phyloP scores from a whole-genome alignment of 2,113 vertebrate genomes.

The Gallinago paraguaiae region DNA sequence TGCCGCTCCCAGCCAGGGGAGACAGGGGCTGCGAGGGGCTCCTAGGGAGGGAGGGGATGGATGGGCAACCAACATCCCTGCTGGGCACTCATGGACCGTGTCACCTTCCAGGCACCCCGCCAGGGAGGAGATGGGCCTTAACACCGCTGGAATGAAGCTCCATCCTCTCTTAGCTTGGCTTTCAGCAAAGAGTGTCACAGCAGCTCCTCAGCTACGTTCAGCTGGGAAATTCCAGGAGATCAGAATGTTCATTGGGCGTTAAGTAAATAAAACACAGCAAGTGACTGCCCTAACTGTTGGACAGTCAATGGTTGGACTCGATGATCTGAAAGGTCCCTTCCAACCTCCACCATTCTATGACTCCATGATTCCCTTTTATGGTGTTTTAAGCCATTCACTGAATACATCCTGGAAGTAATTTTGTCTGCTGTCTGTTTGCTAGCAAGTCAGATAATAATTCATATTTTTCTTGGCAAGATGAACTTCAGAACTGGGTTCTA shows the following conservation, averaged over 20 bases:
- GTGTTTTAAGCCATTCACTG: neutral
- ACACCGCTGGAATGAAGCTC: neutral
- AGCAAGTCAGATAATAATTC: neutral
- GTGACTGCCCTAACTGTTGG: neutral
- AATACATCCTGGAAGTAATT: neutral
- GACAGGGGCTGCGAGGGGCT: neutral
- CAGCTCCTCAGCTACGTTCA: neutral
- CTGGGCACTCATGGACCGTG: fast-evolving
- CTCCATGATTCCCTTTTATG: neutral
- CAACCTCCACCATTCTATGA: no score
- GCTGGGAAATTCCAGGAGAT: neutral
- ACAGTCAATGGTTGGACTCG: no score
- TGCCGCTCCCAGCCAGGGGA: neutral
- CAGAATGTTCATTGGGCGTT: neutral
- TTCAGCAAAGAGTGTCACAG: fast-evolving
- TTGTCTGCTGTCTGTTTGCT: neutral
- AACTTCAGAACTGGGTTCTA: neutral
- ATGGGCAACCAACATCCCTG: fast-evolving
- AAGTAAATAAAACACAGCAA: neutral
- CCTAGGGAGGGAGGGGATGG: fast-evolving
- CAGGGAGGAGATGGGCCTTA: fast-evolving
- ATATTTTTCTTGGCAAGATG: conserved; percentile 20
- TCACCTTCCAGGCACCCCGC: neutral
- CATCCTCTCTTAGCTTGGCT: neutral
- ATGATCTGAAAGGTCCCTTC: no score